Base-by-base conservation (phyloP, 53 echinoderm and acorn worm species). In the Mesocentrotus franciscanus region DNA sequence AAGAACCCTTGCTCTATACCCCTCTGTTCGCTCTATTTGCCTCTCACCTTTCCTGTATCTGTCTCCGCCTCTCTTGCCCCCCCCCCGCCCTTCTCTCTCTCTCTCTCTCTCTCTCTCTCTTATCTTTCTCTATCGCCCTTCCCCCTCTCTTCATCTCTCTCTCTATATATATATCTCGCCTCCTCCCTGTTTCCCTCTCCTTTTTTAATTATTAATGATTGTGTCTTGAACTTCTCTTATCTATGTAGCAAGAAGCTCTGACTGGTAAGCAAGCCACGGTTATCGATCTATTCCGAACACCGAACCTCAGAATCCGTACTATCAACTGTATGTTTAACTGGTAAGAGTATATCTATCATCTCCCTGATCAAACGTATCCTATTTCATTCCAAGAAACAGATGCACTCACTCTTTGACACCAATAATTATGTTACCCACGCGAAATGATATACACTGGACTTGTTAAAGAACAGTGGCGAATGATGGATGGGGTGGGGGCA, bases 291-390 rank as follows among this genome's bases (percentile, higher is more conserved):
- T 98, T 98, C 96, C 92, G 96, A 87, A 97, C 96, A 56, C 97
- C 97, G 0, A 98, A 97, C 57, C 87, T 98, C 62, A 72, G 98
- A 60, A 95, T 95, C 74, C 95, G 96, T 61, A 97, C 98, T 11
- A 42, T 98, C 33, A 97, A 97, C 76, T 90, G 97, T 49, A 97
- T 97, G 97, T 98, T 97, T 58, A 98, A 98, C 85, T 98, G 98
- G 98, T 98, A 95, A 93, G 93, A 39, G 16, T 15, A 17, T 32
- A 39, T 81, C 20, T n/a, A n/a, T n/a, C n/a, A n/a, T n/a, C n/a
- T n/a, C n/a, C n/a, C n/a, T n/a, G n/a, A n/a, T n/a, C n/a, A n/a
- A n/a, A n/a, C n/a, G n/a, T n/a, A n/a, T n/a, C n/a, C n/a, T n/a
- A n/a, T n/a, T n/a, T n/a, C n/a, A n/a, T n/a, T n/a, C n/a, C n/a